Percentiles rank a stretch among this genome's conserved stretches.
These are phyloP conservation scores for Sebastes elongatus DNA, from an alignment of 2,797 vertebrate species.

Conservation along the genomic window DNA sequence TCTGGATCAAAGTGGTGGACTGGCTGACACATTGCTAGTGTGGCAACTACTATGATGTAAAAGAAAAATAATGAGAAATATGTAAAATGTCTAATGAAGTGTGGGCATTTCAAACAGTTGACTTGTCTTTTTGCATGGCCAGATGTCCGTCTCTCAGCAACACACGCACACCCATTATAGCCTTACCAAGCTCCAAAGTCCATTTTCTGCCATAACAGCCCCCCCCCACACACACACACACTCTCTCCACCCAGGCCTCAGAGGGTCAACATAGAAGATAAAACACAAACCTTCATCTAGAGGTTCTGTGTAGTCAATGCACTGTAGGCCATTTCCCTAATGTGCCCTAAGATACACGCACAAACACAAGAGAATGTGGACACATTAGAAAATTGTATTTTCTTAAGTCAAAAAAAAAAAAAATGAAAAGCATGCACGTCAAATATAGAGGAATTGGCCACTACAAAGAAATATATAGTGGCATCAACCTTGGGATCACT, in stretches of 20 bases:
- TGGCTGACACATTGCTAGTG: not conserved
- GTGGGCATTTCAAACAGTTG: not conserved
- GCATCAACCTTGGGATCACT: not conserved
- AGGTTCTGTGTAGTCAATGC: not conserved
- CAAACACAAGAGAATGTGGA: not conserved
- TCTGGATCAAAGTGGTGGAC: not conserved
- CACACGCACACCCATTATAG: not conserved
- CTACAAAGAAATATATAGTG: not conserved
- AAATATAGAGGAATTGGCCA: not conserved
- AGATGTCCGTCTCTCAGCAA: not conserved
- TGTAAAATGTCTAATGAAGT: not conserved
- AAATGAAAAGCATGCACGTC: not conserved
- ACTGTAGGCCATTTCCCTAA: not conserved
- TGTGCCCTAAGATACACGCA: not conserved
- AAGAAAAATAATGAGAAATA: not conserved
- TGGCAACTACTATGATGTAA: not conserved
- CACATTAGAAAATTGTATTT: not conserved
- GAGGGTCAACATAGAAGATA: slow-evolving; percentile 10
- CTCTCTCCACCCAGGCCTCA: not conserved
- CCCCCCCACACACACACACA: no score
- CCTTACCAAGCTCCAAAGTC: not conserved
- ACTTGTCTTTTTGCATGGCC: not conserved
- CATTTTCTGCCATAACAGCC: not conserved
- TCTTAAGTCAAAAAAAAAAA: not conserved
- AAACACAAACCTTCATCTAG: not conserved